Evolutionary conservation across 2,888 invertebrate species (phyloP), one percentile per base, ranked within the genome.

Genomic region (Trissoscelio sp.): DNA sequence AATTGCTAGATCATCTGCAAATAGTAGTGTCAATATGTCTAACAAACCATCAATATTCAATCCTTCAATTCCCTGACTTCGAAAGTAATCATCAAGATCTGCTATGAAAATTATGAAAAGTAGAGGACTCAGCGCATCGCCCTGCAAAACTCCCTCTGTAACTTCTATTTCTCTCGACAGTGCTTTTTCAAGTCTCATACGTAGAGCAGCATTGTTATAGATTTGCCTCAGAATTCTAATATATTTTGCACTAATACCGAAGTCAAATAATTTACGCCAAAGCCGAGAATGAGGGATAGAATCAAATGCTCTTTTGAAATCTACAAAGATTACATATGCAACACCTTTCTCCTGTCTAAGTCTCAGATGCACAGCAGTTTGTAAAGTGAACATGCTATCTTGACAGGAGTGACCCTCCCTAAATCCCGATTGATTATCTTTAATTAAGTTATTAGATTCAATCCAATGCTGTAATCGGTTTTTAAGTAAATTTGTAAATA

Each of bases 361-460:
- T 11, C 22, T 5, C 14, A 58, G 3, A 12, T 39, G 58, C 2
- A 39, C 16, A 5, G 16, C 12, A 7, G 55, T 28, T 11, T 9
- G n/a, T 12, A 55, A 37, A 11, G 18, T 55, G 37, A 55, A 58
- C 11, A 58, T 58, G 22, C 37, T 39, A 39, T 58, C 39, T 16
- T 37, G 12, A 22, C 58, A 58, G 14, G 20, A n/a, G 9, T 14
- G 37, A 22, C 7, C 14, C 12, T 3, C 16, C 12, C 58, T 12
- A 14, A 58, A 58, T 11, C 58, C 58, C 20, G 39, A 37, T 22
- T 37, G 39, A 12, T 37, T 37, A 37, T 58, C 39, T 11, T 20
- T 18, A 11, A 55, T 1, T 11, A 55, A 4, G 6, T 16, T 0
- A 3, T 55, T 55, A 3, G 11, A n/a, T 2, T 55, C 37, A 18